Base-by-base conservation (phyloP, 2,113 vertebrate genomes). In the Enhydra lutris region DNA sequence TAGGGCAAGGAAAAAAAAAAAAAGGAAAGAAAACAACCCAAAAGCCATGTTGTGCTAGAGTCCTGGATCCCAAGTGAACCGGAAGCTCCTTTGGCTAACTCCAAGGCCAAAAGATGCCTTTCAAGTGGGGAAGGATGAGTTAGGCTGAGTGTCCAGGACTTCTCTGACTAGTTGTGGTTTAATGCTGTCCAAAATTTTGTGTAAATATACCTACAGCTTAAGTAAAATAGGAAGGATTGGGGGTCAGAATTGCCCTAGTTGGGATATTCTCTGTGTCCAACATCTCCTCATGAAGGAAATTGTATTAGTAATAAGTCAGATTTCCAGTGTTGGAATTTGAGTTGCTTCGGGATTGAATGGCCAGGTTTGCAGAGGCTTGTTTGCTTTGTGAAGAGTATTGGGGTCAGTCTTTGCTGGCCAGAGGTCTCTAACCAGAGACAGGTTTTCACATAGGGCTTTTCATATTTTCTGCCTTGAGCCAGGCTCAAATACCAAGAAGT, bases 381-480 rank as follows among this genome's bases (percentile, higher is more conserved):
- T 98, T 97, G 94, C 74, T 97, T 96, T 95, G 7, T 85, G 91
- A 91, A 96, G 90, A 95, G 87, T 90, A 63, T 21, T 87, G 39
- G 57, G 63, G 90, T 92, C 89, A 86, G 84, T 45, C 80, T 94
- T 84, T 82, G 80, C 94, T 95, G 94, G 88, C 97, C 91, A 95
- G 84, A 95, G 91, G 90, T 90, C 96, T 92, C 94, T 81, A 93
- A 89, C 92, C 87, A 91, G 94, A 97, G 63, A 76, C 96, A 74
- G 63, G 63, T 79, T 97, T 97, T 95, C 76, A 98, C 97, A 98
- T 92, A 96, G 90, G 42, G 80, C 96, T 97, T 98, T 98, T 98
- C 95, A 96, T 97, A 90, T 71, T 82, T 92, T 95, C 92, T 96
- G 90, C 39, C 84, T 85, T 91, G 88, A 82, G 74, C 97, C 24